phyloP scores from a whole-genome alignment of 2,888 invertebrate species.

The Drosophila affinis region DNA sequence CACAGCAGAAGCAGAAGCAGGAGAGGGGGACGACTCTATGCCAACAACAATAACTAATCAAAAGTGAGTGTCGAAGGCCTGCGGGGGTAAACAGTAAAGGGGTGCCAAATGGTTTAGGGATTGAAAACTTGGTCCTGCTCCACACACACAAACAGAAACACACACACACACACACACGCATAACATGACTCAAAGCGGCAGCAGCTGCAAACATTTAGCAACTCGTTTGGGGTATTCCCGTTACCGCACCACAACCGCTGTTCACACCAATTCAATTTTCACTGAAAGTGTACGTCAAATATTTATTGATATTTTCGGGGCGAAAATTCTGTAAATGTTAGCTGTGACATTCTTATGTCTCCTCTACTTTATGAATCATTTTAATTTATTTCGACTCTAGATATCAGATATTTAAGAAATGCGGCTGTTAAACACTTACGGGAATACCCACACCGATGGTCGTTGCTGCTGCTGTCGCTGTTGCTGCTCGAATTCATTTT shows the following conservation, averaged over 20 bases:
- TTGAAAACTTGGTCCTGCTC: conserved; percentile 47
- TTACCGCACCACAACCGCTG: neutral
- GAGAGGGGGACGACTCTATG: neutral
- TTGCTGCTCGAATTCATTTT: conserved; percentile 68
- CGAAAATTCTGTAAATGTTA: neutral
- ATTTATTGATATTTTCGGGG: neutral
- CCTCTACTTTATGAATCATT: neutral
- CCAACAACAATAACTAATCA: conserved; percentile 61
- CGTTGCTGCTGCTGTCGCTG: conserved; percentile 36
- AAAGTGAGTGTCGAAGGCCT: conserved; percentile 42
- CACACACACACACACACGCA: conserved; percentile 8
- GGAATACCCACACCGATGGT: neutral
- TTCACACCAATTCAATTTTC: neutral
- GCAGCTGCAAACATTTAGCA: conserved; percentile 42
- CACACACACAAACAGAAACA: conserved; percentile 31
- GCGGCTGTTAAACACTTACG: neutral
- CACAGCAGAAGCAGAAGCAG: neutral
- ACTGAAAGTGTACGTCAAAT: too few species aligned
- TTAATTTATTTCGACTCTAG: neutral
- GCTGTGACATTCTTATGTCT: neutral
- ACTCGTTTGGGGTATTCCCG: conserved; percentile 5
- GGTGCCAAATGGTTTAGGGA: conserved; percentile 27
- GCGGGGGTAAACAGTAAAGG: conserved; percentile 3
- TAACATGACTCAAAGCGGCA: conserved; percentile 22
- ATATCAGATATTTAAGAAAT: neutral